Evolutionary conservation across 2,113 vertebrate genomes (phyloP), one percentile per base, ranked within the genome.

Genomic region (Stercorarius parasiticus): DNA sequence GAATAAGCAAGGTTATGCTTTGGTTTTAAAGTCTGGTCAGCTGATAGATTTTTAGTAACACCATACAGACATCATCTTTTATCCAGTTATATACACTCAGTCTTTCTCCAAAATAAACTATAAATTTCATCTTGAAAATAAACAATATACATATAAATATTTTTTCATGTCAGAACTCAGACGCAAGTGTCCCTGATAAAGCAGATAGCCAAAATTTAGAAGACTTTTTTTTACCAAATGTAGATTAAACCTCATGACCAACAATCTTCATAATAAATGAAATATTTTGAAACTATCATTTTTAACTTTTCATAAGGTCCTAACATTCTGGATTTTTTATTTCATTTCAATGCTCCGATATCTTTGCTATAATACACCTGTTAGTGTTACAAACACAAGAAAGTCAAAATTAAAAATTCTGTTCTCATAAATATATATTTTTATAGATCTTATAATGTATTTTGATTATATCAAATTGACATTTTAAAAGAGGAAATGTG

Each of bases 401-500:
- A 74, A 66, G 3, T 21, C 1, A 72, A 80, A 83, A 80, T 53
- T 2, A 58, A 80, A 79, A 81, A 59, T 2, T 67, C 5, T 76
- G 6, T 3, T 61, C 6, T n/a, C 7, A 53, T 59, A 79, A 38
- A 65, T 11, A 22, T 16, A 29, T 40, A 10, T 58, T 3, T 3
- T 0, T 4, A 0, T 21, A 47, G 43, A 49, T 1, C 0, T 32
- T n/a, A 25, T 25, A 1, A 42, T 13, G 2, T 14, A 19, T 34
- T 66, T 87, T 76, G 19, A 71, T 74, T 79, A 11, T 7, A 62
- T 6, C 1, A 76, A 72, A n/a, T 2, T 7, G 29, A 34, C 11
- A 40, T 50, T 47, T 74, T 74, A 40, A 49, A 81, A 79, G 7
- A 21, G 2, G 7, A 79, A 79, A 55, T 7, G 11, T 23, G 32